Conservation (phyloP, 2,888 invertebrate species). For the Tipula vernalis region DNA sequence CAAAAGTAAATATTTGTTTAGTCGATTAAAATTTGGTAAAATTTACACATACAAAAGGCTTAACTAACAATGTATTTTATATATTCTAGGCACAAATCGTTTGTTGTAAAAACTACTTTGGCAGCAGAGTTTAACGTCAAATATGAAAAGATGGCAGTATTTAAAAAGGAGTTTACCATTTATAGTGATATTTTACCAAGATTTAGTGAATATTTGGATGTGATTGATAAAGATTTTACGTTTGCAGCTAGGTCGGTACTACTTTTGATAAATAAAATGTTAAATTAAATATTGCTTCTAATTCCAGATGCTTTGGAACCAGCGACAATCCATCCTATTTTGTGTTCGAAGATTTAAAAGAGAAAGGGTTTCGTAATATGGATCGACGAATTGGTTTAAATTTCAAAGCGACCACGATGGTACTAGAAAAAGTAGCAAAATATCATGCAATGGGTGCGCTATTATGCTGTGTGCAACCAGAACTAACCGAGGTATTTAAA, state of each 20-base stretch:
- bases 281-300: not conserved
- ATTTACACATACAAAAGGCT: not conserved
- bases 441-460: not conserved
- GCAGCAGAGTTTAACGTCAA: not conserved
- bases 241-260: not conserved
- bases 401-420: not conserved
- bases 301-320: not conserved
- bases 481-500: not conserved
- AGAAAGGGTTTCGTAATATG: not conserved
- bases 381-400: not conserved
- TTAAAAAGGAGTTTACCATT: not conserved
- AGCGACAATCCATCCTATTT: not conserved
- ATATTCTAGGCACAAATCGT: not conserved
- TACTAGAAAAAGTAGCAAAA: not conserved
- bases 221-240: not conserved
- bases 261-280: not conserved
- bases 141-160: not conserved
- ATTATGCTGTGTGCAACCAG: not conserved
- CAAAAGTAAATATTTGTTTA: not conserved
- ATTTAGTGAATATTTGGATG: not conserved
- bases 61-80: not conserved
- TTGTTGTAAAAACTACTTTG: not conserved
- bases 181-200: not conserved
- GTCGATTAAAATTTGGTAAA: not conserved
- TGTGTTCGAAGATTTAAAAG: not conserved